Evolutionary conservation across 2,113 vertebrate genomes (phyloP), one percentile per base, ranked within the genome.

Genomic region (Dolichallabes microphthalmus): DNA sequence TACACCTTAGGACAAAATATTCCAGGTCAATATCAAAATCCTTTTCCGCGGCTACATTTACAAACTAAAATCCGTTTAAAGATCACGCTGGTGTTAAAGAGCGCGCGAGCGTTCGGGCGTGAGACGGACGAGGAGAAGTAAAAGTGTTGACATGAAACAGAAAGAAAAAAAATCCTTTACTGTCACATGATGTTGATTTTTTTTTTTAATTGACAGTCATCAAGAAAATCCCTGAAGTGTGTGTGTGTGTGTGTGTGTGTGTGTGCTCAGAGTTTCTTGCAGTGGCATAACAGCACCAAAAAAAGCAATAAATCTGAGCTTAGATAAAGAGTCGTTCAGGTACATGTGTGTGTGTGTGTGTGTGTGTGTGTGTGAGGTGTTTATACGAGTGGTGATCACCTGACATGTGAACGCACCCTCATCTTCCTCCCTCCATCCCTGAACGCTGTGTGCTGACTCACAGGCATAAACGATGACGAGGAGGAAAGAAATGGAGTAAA

Each of bases 401-500:
- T 85, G 86, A 19, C 4, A 11, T 60, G 73, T 85, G 58, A 57
- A 55, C 20, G 2, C 77, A 35, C 86, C 78, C 1, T 82, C 79
- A 3, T 50, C 35, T 39, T 60, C 74, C n/a, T 86, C 73, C 30
- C 87, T 85, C 84, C 85, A 88, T 66, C 85, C 87, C 64, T 82
- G 78, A 74, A 84, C 25, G 13, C 52, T 76, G 57, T 80, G 32
- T 61, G 74, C 76, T 20, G 87, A 89, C 82, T 89, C 87, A 82
- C 22, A 85, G 66, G 88, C 88, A 55, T 89, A 89, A 80, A 89
- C 58, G n/a, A 89, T 80, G 50, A 85, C 74, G 10, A 88, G 85
- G 17, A 88, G 82, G 69, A 90, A 89, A 0, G 69, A 85, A n/a
- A 88, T 20, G 25, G 14, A 88, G 69, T 71, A 88, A 60, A 89